Conservation (phyloP, 1,140 invertebrate species). For the Mylabris phalerata region DNA sequence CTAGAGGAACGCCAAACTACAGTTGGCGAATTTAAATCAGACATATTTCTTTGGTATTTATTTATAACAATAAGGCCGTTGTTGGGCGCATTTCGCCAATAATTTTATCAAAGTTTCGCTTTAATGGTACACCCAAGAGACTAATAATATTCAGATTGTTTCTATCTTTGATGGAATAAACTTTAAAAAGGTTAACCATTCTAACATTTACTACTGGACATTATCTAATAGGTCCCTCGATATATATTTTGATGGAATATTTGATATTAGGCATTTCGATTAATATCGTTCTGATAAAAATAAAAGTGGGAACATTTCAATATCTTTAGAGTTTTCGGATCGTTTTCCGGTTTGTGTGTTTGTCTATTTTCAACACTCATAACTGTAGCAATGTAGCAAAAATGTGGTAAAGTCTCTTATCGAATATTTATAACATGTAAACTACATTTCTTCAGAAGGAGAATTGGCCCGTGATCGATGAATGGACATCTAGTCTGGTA, state of each 20-base stretch:
- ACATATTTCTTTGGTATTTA: slow-evolving; percentile 13
- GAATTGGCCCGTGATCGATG: slow-evolving; percentile 28
- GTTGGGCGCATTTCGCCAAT: slow-evolving; percentile 16
- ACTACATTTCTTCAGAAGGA: slow-evolving; percentile 18
- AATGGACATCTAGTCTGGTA: slow-evolving; percentile 21
- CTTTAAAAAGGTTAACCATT: slow-evolving; percentile 21
- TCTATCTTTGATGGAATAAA: slow-evolving; percentile 14
- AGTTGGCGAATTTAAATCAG: slow-evolving; percentile 20
- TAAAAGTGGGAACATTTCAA: too few relatives aligned
- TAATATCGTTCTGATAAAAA: too few relatives aligned
- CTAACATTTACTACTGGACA: slow-evolving; percentile 28
- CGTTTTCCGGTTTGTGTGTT: too few relatives aligned
- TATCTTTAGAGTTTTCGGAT: too few relatives aligned
- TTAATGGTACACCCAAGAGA: slow-evolving; percentile 13
- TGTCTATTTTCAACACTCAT: too few relatives aligned
- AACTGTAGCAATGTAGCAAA: neutral
- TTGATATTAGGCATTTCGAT: too few relatives aligned
- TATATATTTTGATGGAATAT: neutral
- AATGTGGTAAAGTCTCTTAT: slow-evolving; percentile 8
- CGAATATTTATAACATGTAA: slow-evolving; percentile 31
- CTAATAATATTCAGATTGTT: slow-evolving; percentile 17
- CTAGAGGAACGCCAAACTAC: slow-evolving; percentile 7
- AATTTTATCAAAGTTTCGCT: slow-evolving; percentile 20
- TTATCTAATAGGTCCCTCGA: slow-evolving; percentile 21
- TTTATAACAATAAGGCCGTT: neutral